Conservation (phyloP, 2,888 invertebrate genomes). For the Hemaris fuciformis region DNA sequence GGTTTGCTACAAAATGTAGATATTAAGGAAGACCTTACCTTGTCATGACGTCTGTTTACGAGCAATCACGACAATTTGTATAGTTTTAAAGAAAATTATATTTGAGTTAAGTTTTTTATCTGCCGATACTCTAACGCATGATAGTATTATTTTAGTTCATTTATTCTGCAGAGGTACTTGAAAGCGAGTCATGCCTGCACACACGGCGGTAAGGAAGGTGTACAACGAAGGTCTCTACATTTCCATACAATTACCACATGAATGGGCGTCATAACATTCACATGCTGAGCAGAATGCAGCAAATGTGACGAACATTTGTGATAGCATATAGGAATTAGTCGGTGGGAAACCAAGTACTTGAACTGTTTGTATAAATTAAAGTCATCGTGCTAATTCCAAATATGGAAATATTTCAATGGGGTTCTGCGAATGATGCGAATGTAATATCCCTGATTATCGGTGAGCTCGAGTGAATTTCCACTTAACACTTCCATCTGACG, state of each 20-base stretch:
- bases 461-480: conserved; percentile 17
- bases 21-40: background rate
- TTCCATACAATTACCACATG: conserved; percentile 10
- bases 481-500: conserved; percentile 21
- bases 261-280: conserved; percentile 3
- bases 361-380: background rate
- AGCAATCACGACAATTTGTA: background rate
- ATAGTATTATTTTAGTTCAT: background rate
- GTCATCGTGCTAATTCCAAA: background rate
- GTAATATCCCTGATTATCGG: background rate
- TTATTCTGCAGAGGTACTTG: background rate
- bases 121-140: background rate
- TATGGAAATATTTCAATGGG: background rate
- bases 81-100: background rate
- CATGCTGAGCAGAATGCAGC: background rate
- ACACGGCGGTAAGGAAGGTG: conserved; percentile 1
- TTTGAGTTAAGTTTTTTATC: too few relatives aligned
- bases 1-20: background rate
- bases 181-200: conserved; percentile 2
- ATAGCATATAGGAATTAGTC: conserved; percentile 6
- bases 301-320: background rate
- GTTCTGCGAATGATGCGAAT: background rate
- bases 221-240: conserved; percentile 2
- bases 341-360: conserved; percentile 6
- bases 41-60: background rate